Conservation (phyloP, 2,797 vertebrate species). For the Lophius americanus region DNA sequence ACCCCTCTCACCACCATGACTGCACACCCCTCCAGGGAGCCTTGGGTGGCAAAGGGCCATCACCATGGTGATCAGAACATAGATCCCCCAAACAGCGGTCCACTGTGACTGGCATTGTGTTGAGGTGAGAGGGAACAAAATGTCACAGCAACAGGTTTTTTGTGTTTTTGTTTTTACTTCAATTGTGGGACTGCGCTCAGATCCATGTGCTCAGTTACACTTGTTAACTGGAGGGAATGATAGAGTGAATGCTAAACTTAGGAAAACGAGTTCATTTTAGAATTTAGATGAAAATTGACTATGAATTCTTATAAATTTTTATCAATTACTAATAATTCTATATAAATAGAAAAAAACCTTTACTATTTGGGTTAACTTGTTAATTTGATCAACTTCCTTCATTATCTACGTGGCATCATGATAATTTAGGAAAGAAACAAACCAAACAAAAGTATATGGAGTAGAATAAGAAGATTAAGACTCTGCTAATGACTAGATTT, state of each 20-base stretch:
- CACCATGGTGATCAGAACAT: constrained; percentile 85
- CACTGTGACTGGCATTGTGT: constrained; percentile 82
- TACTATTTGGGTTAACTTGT: too few species aligned
- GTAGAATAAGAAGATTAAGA: too few species aligned
- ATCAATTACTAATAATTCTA: too few species aligned
- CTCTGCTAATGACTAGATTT: too few species aligned
- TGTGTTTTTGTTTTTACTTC: constrained; percentile 82
- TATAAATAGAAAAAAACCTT: too few species aligned
- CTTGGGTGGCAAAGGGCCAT: constrained; percentile 81
- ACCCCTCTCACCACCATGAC: constrained; percentile 34
- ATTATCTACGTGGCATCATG: too few species aligned
- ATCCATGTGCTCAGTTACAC: constrained; percentile 67
- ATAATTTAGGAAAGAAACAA: too few species aligned
- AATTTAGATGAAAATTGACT: constrained; percentile 39
- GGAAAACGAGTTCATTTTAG: constrained; percentile 17
- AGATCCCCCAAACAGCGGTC: constrained; percentile 79
- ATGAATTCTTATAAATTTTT: constrained; percentile 12
- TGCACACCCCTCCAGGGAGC: constrained; percentile 73
- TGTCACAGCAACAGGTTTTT: constrained; percentile 87
- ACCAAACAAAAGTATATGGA: too few species aligned
- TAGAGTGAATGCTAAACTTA: constrained; percentile 26
- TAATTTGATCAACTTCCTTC: too few species aligned
- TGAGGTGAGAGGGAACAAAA: constrained; percentile 85
- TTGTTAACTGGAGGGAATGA: constrained; percentile 50
- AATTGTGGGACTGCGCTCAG: constrained; percentile 72